These are phyloP conservation scores for Turritopsis dohrnii DNA, from an alignment of 30 jellyfish, hydroid and myxozoan genomes.

Conservation along the genomic window DNA sequence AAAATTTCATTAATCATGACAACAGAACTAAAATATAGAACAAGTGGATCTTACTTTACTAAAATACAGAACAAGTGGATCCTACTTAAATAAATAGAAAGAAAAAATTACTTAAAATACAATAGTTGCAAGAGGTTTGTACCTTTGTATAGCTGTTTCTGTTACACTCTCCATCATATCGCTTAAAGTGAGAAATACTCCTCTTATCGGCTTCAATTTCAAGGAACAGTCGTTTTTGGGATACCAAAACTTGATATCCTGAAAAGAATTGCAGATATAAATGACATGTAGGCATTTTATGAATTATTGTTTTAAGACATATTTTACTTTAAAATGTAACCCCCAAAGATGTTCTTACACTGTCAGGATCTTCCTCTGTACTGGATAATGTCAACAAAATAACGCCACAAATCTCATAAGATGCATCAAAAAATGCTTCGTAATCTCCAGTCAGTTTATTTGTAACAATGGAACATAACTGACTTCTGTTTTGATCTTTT, in stretches of 20 bases:
- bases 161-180: slow-evolving; percentile 78
- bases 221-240: slow-evolving; percentile 48
- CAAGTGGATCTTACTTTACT: not conserved
- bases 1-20: slow-evolving; percentile 36
- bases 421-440: slow-evolving; percentile 43
- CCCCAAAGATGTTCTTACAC: slow-evolving; percentile 50
- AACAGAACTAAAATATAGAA: slow-evolving; percentile 47
- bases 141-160: slow-evolving; percentile 67
- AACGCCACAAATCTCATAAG: slow-evolving; percentile 60
- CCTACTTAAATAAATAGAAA: not conserved
- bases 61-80: not conserved
- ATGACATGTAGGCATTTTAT: not conserved
- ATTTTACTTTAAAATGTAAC: not conserved
- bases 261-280: not conserved
- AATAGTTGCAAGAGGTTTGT: not conserved
- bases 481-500: slow-evolving; percentile 45
- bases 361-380: slow-evolving; percentile 50
- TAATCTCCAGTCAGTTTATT: slow-evolving; percentile 48
- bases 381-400: slow-evolving; percentile 55
- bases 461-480: slow-evolving; percentile 40
- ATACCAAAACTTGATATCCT: slow-evolving; percentile 86
- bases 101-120: too few species aligned
- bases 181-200: slow-evolving; percentile 78
- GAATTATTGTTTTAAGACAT: not conserved
- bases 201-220: slow-evolving; percentile 49